phyloP scores from a whole-genome alignment of 2,888 invertebrate genomes.

The Amiota minor region DNA sequence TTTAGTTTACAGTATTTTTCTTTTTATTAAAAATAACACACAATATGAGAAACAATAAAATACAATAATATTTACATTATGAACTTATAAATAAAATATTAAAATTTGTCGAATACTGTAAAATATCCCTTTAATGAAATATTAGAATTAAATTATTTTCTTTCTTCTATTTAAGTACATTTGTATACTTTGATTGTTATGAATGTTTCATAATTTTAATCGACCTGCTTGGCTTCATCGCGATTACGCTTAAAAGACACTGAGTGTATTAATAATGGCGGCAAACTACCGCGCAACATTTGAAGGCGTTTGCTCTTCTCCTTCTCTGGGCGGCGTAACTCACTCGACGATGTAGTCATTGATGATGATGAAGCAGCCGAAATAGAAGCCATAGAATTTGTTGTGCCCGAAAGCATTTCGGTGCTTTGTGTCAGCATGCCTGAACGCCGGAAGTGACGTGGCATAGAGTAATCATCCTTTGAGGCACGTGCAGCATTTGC shows the following conservation, averaged over 20 bases:
- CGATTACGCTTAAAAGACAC: slow-evolving; percentile 68
- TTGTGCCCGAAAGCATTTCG: slow-evolving; percentile 59
- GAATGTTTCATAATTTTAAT: slow-evolving; percentile 43
- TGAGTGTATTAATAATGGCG: slow-evolving; percentile 72
- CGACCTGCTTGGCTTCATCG: slow-evolving; percentile 66
- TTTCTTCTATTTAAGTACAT: neutral
- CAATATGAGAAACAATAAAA: neutral
- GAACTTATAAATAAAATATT: neutral
- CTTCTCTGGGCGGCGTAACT: slow-evolving; percentile 61
- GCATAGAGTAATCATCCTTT: slow-evolving; percentile 78
- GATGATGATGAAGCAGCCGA: slow-evolving; percentile 50
- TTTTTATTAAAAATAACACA: too few species aligned
- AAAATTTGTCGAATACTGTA: neutral
- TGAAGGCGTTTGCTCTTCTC: slow-evolving; percentile 73
- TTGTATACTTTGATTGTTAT: neutral
- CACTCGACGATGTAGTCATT: slow-evolving; percentile 57
- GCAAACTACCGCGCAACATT: slow-evolving; percentile 70
- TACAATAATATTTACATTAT: neutral
- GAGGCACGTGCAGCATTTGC: slow-evolving; percentile 74
- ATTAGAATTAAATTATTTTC: neutral
- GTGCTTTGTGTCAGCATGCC: slow-evolving; percentile 69
- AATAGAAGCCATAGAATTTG: slow-evolving; percentile 54
- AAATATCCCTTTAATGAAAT: neutral
- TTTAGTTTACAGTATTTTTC: too few species aligned
- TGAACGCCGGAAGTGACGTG: slow-evolving; percentile 77